Conservation (phyloP, 2,797 vertebrate species). For the Clamator glandarius region DNA sequence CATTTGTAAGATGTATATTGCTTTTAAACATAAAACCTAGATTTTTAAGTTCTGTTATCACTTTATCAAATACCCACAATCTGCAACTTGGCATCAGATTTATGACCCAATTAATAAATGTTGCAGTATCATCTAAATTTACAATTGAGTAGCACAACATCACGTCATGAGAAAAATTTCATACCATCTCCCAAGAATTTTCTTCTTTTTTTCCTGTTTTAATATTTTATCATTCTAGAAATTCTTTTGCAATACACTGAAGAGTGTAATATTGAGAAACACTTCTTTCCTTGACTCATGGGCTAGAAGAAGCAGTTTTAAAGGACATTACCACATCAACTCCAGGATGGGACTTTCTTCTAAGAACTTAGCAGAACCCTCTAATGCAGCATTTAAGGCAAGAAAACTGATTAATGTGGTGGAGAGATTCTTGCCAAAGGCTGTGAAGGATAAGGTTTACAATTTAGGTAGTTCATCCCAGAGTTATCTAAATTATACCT, state of each 20-base stretch:
- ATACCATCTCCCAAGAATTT: neutral
- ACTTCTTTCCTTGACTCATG: neutral
- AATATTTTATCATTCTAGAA: neutral
- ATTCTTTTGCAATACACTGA: neutral
- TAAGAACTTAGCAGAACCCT: neutral
- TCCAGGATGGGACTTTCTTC: neutral
- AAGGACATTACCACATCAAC: neutral
- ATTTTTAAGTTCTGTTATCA: neutral
- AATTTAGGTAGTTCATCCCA: constrained; percentile 13
- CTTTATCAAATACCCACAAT: neutral
- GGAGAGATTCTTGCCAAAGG: constrained; percentile 14
- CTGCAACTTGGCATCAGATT: neutral
- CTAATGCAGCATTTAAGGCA: neutral
- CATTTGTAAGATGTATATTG: neutral
- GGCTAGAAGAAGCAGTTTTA: neutral
- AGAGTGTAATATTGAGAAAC: neutral
- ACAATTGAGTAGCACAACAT: neutral
- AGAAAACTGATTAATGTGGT: neutral
- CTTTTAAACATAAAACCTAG: neutral
- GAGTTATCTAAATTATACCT: constrained; percentile 37
- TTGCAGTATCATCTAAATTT: neutral
- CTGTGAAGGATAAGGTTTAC: neutral
- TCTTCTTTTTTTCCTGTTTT: neutral
- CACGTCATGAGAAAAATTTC: neutral
- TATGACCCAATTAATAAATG: neutral